Percentiles rank a stretch among this genome's conserved stretches.
phyloP scores from a whole-genome alignment of 2,113 vertebrate genomes.

The Alosa alosa region DNA sequence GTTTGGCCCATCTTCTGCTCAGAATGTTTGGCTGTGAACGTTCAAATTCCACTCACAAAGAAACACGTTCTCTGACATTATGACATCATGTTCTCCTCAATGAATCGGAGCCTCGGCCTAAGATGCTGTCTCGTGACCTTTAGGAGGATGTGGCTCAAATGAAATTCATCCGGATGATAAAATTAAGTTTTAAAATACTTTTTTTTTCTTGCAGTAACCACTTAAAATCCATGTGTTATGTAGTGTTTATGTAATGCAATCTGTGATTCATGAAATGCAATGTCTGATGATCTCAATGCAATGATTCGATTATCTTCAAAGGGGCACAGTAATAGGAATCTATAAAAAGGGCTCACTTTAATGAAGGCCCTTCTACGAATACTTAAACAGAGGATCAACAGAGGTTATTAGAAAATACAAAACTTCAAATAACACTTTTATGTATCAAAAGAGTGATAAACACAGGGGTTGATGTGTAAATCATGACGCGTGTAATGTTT shows the following conservation, averaged over 20 bases:
- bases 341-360: background rate
- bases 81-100: constrained; percentile 1
- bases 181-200: background rate
- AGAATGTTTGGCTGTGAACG: constrained; percentile 14
- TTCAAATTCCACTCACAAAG: background rate
- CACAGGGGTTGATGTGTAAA: background rate
- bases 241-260: background rate
- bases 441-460: background rate
- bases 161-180: background rate
- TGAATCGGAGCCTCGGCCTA: background rate
- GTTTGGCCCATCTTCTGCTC: background rate
- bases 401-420: background rate
- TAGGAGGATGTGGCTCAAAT: background rate
- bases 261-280: background rate
- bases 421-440: background rate
- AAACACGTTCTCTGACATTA: background rate
- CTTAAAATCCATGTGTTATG: background rate
- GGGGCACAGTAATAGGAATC: background rate
- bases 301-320: background rate
- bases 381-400: background rate
- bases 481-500: background rate
- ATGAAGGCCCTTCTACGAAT: background rate
- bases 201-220: background rate
- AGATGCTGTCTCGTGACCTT: constrained; percentile 12
- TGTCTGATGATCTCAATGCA: background rate